A percentile compares a stretch with the other conserved stretches of the same genome.
phyloP scores from a whole-genome alignment of 2,888 invertebrate species.

The Stegana nigrithorax region DNA sequence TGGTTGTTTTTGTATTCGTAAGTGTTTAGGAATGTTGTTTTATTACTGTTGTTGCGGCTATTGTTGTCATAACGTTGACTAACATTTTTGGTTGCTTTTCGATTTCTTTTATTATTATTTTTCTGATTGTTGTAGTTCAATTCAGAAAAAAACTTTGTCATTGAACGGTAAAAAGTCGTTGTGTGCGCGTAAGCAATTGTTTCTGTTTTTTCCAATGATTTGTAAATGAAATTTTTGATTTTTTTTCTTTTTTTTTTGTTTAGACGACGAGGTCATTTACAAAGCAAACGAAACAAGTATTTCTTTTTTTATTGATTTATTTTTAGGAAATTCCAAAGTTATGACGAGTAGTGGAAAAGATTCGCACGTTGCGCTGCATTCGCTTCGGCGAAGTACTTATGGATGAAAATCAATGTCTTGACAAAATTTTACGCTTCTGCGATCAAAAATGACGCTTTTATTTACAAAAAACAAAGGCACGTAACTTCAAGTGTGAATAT shows the following conservation, averaged over 20 bases:
- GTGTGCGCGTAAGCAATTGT: too few species aligned
- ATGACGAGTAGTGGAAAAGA: slow-evolving; percentile 40
- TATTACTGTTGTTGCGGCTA: slow-evolving; percentile 21
- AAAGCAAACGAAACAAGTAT: slow-evolving; percentile 34
- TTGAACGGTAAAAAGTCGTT: slow-evolving; percentile 54
- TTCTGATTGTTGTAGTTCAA: slow-evolving; percentile 14
- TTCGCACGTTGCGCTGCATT: too few species aligned
- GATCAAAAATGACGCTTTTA: too few species aligned
- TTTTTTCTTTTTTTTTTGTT: background rate
- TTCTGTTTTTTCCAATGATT: slow-evolving; percentile 56
- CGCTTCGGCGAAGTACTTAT: too few species aligned
- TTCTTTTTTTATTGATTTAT: slow-evolving; percentile 43
- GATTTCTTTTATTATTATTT: slow-evolving; percentile 21
- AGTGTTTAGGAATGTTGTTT: slow-evolving; percentile 26
- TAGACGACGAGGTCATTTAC: slow-evolving; percentile 56
- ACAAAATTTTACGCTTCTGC: too few species aligned
- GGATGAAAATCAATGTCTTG: too few species aligned
- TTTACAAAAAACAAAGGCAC: too few species aligned
- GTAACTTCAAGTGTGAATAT: too few species aligned
- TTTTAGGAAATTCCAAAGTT: slow-evolving; percentile 55
- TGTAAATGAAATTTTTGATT: slow-evolving; percentile 49
- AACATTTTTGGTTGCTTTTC: slow-evolving; percentile 37
- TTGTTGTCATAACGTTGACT: slow-evolving; percentile 43
- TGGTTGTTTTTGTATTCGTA: background rate
- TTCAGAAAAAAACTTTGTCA: slow-evolving; percentile 45